Evolutionary conservation across 2,888 invertebrate species (phyloP), one percentile per base, ranked within the genome.

Genomic region (Drosophila cracens): DNA sequence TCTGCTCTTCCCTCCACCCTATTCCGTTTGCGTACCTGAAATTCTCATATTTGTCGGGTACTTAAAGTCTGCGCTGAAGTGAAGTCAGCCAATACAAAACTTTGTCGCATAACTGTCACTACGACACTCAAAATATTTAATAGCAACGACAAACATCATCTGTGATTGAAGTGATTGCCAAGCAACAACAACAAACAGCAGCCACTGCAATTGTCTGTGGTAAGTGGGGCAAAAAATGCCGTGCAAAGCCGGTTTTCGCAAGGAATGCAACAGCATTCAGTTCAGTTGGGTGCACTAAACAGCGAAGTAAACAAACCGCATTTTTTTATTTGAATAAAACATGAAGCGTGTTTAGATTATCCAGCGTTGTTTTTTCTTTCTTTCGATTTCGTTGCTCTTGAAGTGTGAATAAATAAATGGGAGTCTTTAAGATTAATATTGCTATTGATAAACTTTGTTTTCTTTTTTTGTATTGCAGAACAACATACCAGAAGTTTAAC

Each of bases 161-260:
- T 89, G 85, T 89, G 90, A 89, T 89, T 56, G 33, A 53, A 65
- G 66, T 69, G 60, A 25, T 25, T 64, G 65, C 59, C 21, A 62
- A 64, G 64, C 57, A 79, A 74, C 38, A 79, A 73, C 34, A 80
- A 33, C 38, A 40, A 52, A 8, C 8, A 60, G 8, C 40, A 54
- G 33, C 69, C 49, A 61, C 52, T 48, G 29, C 48, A 73, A 71
- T 65, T 87, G 16, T 25, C 16, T 16, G 79, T 87, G 76, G 87
- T 81, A 71, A 74, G 85, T 85, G 66, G 70, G 56, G 27, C 33
- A 33, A 51, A 40, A 33, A 51, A 34, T 43, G 53, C 27, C 49
- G 10, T 18, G 7, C n/a, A 53, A 52, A 90, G 74, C 90, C 82
- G 74, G 85, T 85, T 87, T 58, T 66, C 36, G 57, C 48, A 16